phyloP scores from a whole-genome alignment of 2,888 invertebrate species.

The Amaurobius ferox region DNA sequence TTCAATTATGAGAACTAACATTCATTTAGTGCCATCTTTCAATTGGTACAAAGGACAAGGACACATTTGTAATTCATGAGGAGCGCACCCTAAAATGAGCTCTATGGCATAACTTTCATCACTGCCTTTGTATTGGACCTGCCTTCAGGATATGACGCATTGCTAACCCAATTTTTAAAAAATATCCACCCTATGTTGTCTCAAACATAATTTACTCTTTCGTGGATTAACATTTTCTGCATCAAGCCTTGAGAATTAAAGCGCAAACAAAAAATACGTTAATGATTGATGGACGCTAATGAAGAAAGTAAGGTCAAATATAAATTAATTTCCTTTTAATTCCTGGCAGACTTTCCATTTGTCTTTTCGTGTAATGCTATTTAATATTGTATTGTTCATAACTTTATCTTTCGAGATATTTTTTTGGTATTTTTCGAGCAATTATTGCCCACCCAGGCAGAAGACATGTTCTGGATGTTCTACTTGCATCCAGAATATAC shows the following conservation, averaged over 20 bases:
- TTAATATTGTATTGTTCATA: too few relatives aligned
- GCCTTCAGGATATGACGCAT: neutral
- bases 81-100: neutral
- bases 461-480: too few relatives aligned
- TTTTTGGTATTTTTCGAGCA: too few relatives aligned
- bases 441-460: too few relatives aligned
- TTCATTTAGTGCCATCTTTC: too few relatives aligned
- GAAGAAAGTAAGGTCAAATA: conserved; percentile 9
- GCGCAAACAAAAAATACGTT: conserved; percentile 7
- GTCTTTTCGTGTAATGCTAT: too few relatives aligned
- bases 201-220: neutral
- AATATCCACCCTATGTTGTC: neutral
- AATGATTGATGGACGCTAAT: conserved; percentile 27
- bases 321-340: neutral
- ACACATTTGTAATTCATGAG: neutral
- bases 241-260: neutral
- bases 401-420: too few relatives aligned
- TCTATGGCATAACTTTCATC: neutral
- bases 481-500: too few relatives aligned
- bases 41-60: conserved; percentile 20
- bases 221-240: neutral
- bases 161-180: neutral
- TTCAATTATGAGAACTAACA: too few relatives aligned
- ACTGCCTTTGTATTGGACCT: neutral
- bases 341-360: too few relatives aligned